Evolutionary conservation across 2,888 invertebrate species (phyloP).

Genomic region (Venustoraphidia nigricollis): DNA sequence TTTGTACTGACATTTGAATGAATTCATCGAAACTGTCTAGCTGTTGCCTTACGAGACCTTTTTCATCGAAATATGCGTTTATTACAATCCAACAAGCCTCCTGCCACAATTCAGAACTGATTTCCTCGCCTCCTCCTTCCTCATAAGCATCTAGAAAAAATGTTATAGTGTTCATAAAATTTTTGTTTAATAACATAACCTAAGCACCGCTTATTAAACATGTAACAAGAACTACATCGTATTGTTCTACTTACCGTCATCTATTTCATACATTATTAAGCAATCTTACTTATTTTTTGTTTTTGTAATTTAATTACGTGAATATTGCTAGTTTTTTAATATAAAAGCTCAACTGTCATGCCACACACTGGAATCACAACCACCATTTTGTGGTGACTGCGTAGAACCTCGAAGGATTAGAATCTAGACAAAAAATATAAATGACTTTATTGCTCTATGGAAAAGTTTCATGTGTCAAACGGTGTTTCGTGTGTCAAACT

Average conservation of each 20-base stretch:
- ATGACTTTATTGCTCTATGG: too few species aligned
- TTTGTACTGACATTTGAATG: constrained; percentile 98
- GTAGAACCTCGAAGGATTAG: too few species aligned
- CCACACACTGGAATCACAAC: too few species aligned
- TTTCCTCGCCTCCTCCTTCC: constrained; percentile 86
- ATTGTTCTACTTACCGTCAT: constrained; percentile 20
- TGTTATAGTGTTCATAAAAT: neutral
- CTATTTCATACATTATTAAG: constrained; percentile 23
- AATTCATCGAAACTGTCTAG: constrained; percentile 99
- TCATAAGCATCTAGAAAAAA: constrained; percentile 37
- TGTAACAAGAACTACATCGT: neutral
- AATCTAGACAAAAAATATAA: too few species aligned
- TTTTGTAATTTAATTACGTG: constrained; percentile 53
- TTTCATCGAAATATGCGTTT: constrained; percentile 99
- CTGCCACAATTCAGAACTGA: constrained; percentile 97
- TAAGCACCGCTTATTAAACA: too few species aligned
- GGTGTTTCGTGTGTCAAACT: too few species aligned
- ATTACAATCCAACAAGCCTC: constrained; percentile 99
- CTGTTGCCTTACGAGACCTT: constrained; percentile 97
- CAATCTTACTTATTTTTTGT: constrained; percentile 27
- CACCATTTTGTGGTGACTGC: too few species aligned
- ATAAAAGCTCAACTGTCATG: too few species aligned
- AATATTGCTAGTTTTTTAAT: constrained; percentile 13
- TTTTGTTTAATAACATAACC: neutral
- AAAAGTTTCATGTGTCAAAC: too few species aligned